Evolutionary conservation across 2,797 vertebrate genomes (phyloP).

Genomic region (Onychomys torridus): DNA sequence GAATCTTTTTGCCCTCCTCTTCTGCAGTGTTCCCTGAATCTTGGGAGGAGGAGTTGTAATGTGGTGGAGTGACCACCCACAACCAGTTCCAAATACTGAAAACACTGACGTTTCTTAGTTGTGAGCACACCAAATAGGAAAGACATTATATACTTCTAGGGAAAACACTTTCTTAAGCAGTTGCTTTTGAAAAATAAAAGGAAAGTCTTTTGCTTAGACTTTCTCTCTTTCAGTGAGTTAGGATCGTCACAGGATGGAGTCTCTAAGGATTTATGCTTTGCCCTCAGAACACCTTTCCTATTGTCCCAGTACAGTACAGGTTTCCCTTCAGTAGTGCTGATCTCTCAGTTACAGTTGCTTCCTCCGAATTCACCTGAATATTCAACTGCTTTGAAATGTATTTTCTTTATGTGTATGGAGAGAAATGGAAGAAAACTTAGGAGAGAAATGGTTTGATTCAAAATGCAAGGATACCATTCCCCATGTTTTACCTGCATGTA

Average conservation of each 20-base stretch:
- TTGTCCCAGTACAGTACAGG: background rate
- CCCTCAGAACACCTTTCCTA: background rate
- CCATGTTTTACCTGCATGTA: background rate
- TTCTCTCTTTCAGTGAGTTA: background rate
- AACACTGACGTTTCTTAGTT: background rate
- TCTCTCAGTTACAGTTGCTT: background rate
- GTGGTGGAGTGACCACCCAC: background rate
- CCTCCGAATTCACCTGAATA: background rate
- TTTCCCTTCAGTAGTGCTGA: background rate
- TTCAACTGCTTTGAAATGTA: background rate
- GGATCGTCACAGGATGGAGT: no score
- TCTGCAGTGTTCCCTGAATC: background rate
- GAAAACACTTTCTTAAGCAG: background rate
- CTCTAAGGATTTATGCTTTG: background rate
- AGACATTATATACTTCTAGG: background rate
- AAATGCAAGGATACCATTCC: no score
- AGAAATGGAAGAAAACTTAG: no score
- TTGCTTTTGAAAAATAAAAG: background rate
- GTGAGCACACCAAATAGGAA: background rate
- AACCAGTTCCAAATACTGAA: background rate
- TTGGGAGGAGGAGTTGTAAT: background rate
- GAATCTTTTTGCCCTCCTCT: background rate
- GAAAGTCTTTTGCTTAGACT: background rate
- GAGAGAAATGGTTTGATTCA: no score
- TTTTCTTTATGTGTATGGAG: background rate